These are phyloP conservation scores for Montifringilla adamsi DNA, from an alignment of 2,113 vertebrate species.

Conservation along the genomic window DNA sequence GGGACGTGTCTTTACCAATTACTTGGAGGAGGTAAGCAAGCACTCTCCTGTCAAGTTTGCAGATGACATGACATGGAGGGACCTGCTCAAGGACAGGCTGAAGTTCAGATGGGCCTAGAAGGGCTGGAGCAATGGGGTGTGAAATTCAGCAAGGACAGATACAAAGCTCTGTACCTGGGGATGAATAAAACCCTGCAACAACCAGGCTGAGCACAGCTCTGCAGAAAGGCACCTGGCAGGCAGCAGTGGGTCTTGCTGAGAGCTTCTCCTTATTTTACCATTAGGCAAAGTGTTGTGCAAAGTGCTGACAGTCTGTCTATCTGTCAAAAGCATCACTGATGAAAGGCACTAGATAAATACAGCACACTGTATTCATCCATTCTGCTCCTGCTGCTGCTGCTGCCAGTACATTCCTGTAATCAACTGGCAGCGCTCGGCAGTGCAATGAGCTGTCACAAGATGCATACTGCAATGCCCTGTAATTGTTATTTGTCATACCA, in stretches of 20 bases:
- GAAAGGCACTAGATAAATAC: not conserved
- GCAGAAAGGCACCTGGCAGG: not conserved
- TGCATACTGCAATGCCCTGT: not conserved
- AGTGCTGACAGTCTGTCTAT: not conserved
- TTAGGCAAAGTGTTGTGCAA: not conserved
- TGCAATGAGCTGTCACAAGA: not conserved
- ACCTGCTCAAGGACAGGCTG: not conserved
- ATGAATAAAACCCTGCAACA: not conserved
- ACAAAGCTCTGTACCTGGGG: not conserved
- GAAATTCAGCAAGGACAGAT: not conserved
- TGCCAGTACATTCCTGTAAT: not conserved
- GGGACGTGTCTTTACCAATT: not conserved
- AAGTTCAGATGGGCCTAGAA: not conserved
- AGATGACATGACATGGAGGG: accelerated
- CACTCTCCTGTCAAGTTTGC: not conserved
- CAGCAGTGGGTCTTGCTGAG: not conserved
- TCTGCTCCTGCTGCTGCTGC: not conserved
- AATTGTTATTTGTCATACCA: not conserved
- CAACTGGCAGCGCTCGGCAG: not conserved
- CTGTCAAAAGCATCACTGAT: not conserved
- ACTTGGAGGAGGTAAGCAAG: not conserved
- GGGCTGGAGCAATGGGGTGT: not conserved
- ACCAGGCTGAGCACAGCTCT: not conserved
- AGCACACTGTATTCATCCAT: not conserved
- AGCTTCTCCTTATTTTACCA: not conserved